phyloP scores from a whole-genome alignment of 2,888 invertebrate genomes.

The Eurois occulta region DNA sequence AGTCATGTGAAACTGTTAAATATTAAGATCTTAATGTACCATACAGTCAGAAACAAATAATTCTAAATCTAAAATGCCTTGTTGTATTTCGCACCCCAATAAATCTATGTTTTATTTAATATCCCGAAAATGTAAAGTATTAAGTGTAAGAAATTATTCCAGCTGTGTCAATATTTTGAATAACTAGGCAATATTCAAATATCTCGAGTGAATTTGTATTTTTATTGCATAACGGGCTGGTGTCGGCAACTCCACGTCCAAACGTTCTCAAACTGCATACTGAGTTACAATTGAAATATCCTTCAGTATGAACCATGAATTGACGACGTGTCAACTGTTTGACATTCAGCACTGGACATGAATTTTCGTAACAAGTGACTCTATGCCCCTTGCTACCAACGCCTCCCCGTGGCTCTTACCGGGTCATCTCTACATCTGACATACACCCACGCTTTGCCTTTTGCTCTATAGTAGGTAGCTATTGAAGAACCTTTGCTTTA shows the following conservation, averaged over 20 bases:
- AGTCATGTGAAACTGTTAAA: too few species aligned
- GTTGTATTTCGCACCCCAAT: not conserved
- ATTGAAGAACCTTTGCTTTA: slow-evolving; percentile 5
- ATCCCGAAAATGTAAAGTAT: not conserved
- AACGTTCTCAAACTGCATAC: not conserved
- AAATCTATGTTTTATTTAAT: not conserved
- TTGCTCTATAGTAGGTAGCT: slow-evolving; percentile 26
- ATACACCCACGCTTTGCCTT: slow-evolving; percentile 47
- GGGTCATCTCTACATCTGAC: slow-evolving; percentile 57
- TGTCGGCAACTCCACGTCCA: not conserved
- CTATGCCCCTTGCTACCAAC: slow-evolving; percentile 34
- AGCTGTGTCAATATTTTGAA: not conserved
- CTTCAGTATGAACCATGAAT: slow-evolving; percentile 8
- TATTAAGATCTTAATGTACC: too few species aligned
- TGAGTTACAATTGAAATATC: slow-evolving; percentile 13
- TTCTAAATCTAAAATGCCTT: too few species aligned
- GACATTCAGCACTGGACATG: not conserved
- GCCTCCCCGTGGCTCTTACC: slow-evolving; percentile 45
- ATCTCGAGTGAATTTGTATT: not conserved
- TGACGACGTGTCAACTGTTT: slow-evolving; percentile 1
- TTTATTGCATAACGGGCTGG: not conserved
- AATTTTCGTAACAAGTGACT: slow-evolving; percentile 23
- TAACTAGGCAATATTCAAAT: too few species aligned
- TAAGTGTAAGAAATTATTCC: too few species aligned
- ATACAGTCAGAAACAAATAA: too few species aligned